Percentiles rank a stretch among this genome's conserved stretches.
Conservation (phyloP, 1,140 invertebrate species). For the Thrips palmi region DNA sequence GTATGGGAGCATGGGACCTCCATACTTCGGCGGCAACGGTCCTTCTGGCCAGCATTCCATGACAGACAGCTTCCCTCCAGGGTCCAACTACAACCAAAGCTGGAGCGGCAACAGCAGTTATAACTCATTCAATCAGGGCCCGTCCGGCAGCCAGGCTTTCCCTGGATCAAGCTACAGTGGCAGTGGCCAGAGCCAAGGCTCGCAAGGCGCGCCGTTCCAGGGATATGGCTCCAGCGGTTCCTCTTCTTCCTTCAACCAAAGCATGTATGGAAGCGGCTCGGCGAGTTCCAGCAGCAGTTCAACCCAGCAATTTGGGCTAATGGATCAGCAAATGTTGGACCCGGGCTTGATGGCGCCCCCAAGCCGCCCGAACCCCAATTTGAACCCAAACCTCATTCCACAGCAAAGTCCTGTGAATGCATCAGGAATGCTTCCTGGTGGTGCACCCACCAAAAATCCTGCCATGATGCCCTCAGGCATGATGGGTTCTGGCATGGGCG, state of each 20-base stretch:
- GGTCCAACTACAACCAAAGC: conserved; percentile 2
- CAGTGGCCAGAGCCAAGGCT: too few species aligned
- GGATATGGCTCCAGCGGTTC: not conserved
- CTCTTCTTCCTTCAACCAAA: not conserved
- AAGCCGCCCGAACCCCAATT: not conserved
- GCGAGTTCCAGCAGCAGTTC: conserved; percentile 6
- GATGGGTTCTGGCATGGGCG: not conserved
- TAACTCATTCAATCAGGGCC: too few species aligned
- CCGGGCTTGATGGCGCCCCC: conserved; percentile 2
- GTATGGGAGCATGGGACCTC: too few species aligned
- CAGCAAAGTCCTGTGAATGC: not conserved
- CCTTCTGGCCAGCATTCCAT: too few species aligned
- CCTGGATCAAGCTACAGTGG: not conserved
- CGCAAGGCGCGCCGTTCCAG: conserved; percentile 1
- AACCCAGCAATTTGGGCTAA: not conserved
- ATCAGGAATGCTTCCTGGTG: too few species aligned
- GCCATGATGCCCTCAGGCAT: not conserved
- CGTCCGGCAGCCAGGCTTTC: not conserved
- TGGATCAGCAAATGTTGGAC: not conserved
- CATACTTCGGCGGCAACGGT: too few species aligned
- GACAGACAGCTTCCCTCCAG: too few species aligned
- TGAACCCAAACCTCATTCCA: conserved; percentile 3
- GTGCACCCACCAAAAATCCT: not conserved
- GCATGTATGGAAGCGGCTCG: too few species aligned
- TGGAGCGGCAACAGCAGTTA: not conserved